Evolutionary conservation across 2,797 vertebrate genomes (phyloP).

Genomic region (Gambusia yucatana): DNA sequence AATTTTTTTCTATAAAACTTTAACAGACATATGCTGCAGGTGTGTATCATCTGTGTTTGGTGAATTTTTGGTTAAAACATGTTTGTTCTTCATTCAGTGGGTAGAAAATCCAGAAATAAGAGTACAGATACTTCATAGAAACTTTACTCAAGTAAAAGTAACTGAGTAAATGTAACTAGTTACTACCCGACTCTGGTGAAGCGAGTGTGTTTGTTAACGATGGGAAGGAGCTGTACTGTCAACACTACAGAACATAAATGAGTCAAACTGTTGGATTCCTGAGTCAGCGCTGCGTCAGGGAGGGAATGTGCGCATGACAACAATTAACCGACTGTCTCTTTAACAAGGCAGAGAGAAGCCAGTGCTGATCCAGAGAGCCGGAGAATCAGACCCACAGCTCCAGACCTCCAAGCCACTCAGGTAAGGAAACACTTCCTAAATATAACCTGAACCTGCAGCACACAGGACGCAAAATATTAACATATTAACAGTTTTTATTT

Average conservation of each 20-base stretch:
- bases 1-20: too few relatives aligned
- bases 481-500: background rate
- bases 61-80: background rate
- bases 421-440: background rate
- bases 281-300: background rate
- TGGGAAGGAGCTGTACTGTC: background rate
- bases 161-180: too few relatives aligned
- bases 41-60: background rate
- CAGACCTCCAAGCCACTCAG: background rate
- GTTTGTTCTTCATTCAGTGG: too few relatives aligned
- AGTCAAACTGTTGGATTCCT: background rate
- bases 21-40: too few relatives aligned
- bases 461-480: background rate
- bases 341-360: background rate
- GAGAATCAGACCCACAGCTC: background rate
- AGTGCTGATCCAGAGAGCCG: background rate
- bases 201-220: background rate
- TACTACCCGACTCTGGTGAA: too few relatives aligned
- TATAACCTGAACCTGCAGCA: background rate
- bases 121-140: too few relatives aligned
- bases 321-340: background rate
- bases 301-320: slow-evolving; percentile 1
- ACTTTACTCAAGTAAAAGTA: too few relatives aligned
- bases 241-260: background rate
- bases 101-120: too few relatives aligned